These are phyloP conservation scores for Tenebrio molitor DNA, from an alignment of 1,140 invertebrate species.

Conservation along the genomic window DNA sequence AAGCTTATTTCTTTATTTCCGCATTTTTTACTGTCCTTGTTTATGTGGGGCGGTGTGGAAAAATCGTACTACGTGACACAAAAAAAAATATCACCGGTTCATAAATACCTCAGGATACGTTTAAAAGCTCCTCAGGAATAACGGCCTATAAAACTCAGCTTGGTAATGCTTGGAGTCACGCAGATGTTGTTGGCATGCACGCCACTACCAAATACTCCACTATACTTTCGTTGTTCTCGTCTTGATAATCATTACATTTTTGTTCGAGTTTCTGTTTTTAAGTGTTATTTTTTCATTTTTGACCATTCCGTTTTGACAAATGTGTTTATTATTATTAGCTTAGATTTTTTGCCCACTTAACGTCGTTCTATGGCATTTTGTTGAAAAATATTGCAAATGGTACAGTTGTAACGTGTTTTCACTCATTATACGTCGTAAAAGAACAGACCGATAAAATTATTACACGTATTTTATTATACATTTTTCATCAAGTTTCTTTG, in stretches of 20 bases:
- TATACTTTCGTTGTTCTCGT: constrained; percentile 2
- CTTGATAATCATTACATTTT: constrained; percentile 2
- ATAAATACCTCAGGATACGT: constrained; percentile 31
- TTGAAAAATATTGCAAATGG: no score
- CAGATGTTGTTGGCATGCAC: constrained; percentile 35
- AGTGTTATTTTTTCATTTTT: no score
- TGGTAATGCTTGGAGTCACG: constrained; percentile 38
- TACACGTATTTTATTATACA: no score
- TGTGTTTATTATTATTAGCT: no score
- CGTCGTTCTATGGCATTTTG: no score
- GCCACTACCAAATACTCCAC: constrained; percentile 12
- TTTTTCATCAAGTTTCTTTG: no score
- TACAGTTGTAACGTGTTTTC: no score
- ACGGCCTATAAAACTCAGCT: constrained; percentile 37
- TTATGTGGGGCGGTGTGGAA: neutral
- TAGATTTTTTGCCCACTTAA: no score
- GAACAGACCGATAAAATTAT: no score
- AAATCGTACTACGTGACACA: neutral
- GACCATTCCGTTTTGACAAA: no score
- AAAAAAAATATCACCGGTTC: constrained; percentile 20
- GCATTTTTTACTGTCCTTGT: constrained; percentile 1
- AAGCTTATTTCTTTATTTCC: constrained; percentile 19
- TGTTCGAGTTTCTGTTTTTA: no score
- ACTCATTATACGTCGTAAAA: no score
- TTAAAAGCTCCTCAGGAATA: constrained; percentile 37